A percentile compares a stretch with the other conserved stretches of the same genome.
Conservation (phyloP, 2,113 vertebrate genomes). For the Donacobius atricapilla region DNA sequence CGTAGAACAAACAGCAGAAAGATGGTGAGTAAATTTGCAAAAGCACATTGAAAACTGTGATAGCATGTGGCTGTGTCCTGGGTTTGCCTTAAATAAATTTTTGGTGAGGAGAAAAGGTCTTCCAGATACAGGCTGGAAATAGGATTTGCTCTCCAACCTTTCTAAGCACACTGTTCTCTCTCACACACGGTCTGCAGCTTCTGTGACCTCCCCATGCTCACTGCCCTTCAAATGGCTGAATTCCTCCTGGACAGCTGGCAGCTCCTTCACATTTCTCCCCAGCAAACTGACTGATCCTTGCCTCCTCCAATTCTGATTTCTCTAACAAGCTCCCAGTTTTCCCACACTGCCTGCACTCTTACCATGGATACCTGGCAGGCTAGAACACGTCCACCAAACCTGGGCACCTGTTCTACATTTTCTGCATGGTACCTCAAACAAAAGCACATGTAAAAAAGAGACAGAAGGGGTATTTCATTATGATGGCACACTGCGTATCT, state of each 20-base stretch:
- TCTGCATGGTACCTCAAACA: not conserved
- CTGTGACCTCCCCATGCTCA: not conserved
- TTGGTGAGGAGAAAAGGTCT: not conserved
- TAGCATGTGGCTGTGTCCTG: not conserved
- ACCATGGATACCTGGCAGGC: not conserved
- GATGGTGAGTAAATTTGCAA: fast-evolving
- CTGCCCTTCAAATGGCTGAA: not conserved
- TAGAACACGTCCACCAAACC: fast-evolving
- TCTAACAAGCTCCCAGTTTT: not conserved
- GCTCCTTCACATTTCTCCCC: not conserved
- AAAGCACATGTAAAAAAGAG: not conserved
- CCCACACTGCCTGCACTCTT: not conserved
- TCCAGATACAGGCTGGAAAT: not conserved
- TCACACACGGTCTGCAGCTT: not conserved
- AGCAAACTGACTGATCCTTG: not conserved
- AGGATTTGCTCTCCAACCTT: not conserved
- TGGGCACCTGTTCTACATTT: not conserved
- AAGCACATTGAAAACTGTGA: not conserved
- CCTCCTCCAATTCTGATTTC: not conserved
- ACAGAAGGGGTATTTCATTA: not conserved
- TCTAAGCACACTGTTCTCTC: not conserved
- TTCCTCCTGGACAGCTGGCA: not conserved
- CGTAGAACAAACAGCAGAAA: not conserved
- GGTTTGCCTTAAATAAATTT: not conserved
- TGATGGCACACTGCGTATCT: not conserved